phyloP scores from a whole-genome alignment of 2,888 invertebrate genomes.

The Rhingia campestris region DNA sequence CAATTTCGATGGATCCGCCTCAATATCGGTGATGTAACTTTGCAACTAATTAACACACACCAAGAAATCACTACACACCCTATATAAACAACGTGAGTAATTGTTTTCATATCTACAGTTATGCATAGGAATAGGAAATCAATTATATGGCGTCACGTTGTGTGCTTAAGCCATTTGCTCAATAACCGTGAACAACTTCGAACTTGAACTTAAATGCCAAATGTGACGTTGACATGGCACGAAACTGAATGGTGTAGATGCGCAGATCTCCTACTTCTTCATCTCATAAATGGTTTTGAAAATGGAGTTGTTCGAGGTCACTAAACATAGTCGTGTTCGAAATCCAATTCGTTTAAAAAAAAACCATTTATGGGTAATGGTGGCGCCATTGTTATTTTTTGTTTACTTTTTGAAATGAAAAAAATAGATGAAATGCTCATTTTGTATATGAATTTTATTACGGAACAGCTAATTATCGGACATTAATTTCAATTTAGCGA shows the following conservation, averaged over 20 bases:
- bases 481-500: conserved; percentile 46
- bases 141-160: neutral
- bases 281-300: conserved; percentile 1
- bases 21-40: conserved; percentile 40
- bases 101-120: conserved; percentile 21
- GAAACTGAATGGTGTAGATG: conserved; percentile 18
- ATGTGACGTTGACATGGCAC: conserved; percentile 58
- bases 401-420: neutral
- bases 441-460: conserved; percentile 18
- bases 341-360: conserved; percentile 17
- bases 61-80: conserved; percentile 16
- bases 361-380: conserved; percentile 41
- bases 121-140: conserved; percentile 1
- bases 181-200: conserved; percentile 59
- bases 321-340: neutral
- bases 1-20: conserved; percentile 18
- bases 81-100: conserved; percentile 20
- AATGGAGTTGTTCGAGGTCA: conserved; percentile 26
- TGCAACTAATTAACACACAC: conserved; percentile 26
- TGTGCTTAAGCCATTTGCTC: conserved; percentile 32
- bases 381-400: conserved; percentile 33
- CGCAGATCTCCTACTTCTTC: conserved; percentile 21
- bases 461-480: conserved; percentile 31
- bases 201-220: conserved; percentile 72
- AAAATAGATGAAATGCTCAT: neutral